phyloP scores from a whole-genome alignment of 2,797 vertebrate genomes.

The Acomys russatus region DNA sequence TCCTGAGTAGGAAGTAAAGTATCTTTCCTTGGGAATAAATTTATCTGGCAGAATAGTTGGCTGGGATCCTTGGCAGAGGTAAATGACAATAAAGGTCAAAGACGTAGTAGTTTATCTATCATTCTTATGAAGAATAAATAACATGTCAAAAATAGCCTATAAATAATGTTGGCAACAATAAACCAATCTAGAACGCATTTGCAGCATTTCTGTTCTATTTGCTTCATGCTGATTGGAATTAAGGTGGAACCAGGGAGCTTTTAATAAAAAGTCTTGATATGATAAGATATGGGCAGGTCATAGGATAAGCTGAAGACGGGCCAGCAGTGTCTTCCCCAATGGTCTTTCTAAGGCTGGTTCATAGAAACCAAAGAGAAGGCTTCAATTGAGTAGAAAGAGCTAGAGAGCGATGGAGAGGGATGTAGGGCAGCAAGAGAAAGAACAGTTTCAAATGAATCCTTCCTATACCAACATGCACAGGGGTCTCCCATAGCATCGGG shows the following conservation, averaged over 20 bases:
- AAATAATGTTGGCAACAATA: not conserved
- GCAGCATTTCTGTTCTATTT: not conserved
- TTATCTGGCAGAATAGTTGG: not conserved
- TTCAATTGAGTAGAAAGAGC: not conserved
- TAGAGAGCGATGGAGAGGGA: not conserved
- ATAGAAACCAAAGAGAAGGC: not conserved
- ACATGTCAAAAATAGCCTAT: not conserved
- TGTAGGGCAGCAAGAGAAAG: not conserved
- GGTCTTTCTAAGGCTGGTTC: not conserved
- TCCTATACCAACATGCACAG: not conserved
- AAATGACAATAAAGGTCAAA: conserved; percentile 28
- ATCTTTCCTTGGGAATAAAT: not conserved
- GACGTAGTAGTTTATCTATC: not conserved
- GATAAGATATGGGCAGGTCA: not conserved
- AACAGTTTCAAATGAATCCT: not conserved
- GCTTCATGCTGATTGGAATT: not conserved
- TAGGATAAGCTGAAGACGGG: too few species aligned
- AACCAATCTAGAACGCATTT: not conserved
- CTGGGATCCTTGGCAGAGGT: not conserved
- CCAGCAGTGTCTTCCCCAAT: not conserved
- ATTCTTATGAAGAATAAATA: not conserved
- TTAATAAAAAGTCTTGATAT: not conserved
- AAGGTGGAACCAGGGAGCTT: not conserved
- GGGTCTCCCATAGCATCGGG: not conserved
- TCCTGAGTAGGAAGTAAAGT: not conserved